Percentiles rank a stretch among this genome's conserved stretches.
Evolutionary conservation across 2,888 invertebrate species (phyloP).

Genomic region (Cosmia pyralina): DNA sequence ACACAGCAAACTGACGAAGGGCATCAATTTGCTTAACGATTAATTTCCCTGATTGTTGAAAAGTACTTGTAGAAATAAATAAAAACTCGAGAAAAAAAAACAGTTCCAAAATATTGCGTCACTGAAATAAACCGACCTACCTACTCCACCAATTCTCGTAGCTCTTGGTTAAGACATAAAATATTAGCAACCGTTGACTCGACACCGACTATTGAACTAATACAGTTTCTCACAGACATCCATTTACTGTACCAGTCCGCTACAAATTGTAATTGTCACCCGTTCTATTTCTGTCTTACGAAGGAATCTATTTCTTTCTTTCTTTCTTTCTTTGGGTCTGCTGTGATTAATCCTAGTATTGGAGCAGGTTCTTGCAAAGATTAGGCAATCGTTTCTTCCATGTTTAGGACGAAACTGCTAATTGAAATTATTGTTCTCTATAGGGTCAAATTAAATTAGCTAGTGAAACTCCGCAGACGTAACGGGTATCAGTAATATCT

Average conservation of each 20-base stretch:
- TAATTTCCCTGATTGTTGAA: no score
- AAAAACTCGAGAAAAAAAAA: neutral
- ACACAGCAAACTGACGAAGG: no score
- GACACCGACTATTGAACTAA: conserved; percentile 61
- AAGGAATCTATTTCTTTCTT: conserved; percentile 31
- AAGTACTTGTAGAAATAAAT: neutral
- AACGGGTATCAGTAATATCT: no score
- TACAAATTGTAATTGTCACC: conserved; percentile 63
- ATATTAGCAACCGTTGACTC: conserved; percentile 65
- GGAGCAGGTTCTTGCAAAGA: conserved; percentile 13
- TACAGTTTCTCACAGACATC: conserved; percentile 58
- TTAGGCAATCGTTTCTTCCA: neutral
- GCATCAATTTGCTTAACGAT: no score
- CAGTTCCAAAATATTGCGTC: neutral
- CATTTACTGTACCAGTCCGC: conserved; percentile 30
- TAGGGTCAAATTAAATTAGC: no score
- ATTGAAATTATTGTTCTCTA: neutral
- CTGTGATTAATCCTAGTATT: conserved; percentile 14
- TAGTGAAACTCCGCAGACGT: no score
- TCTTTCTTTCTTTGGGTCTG: conserved; percentile 28
- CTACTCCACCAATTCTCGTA: conserved; percentile 12
- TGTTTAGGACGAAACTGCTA: neutral
- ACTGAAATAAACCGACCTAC: neutral
- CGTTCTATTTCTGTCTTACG: conserved; percentile 39
- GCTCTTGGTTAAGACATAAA: conserved; percentile 58